A percentile compares a stretch with the other conserved stretches of the same genome.
phyloP scores from a whole-genome alignment of 2,113 vertebrate genomes.

The Anarhynchus alexandrinus region DNA sequence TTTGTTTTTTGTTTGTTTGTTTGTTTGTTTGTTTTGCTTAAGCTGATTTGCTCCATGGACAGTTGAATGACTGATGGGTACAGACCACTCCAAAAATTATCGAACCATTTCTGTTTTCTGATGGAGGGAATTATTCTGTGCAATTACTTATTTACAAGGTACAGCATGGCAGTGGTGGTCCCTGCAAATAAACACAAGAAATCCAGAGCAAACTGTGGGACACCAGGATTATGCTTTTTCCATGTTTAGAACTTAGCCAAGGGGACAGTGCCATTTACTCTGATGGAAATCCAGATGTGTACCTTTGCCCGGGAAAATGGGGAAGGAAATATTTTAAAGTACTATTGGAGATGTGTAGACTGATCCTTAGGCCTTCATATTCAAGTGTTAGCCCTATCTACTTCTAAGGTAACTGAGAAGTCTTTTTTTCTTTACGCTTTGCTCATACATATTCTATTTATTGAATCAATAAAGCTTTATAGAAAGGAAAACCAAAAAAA shows the following conservation, averaged over 20 bases:
- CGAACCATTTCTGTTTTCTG: background rate
- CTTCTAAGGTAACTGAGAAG: background rate
- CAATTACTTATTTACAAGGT: background rate
- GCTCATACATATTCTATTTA: background rate
- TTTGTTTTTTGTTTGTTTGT: too few species aligned
- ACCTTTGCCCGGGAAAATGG: background rate
- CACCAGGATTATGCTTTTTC: background rate
- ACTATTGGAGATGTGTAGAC: background rate
- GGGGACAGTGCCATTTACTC: background rate
- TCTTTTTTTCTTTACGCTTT: background rate
- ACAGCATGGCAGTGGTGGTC: background rate
- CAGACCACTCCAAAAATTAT: background rate
- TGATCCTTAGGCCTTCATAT: background rate
- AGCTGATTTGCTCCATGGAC: background rate
- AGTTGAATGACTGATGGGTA: background rate
- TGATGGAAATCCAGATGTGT: background rate
- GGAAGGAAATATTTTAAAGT: background rate
- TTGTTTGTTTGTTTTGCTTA: rapidly evolving
- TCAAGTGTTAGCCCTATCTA: background rate
- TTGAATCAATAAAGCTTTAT: background rate
- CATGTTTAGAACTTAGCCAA: background rate
- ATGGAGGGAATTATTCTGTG: background rate
- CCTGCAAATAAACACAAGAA: background rate
- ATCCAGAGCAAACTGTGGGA: background rate
- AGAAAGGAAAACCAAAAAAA: background rate